Evolutionary conservation across 2,113 vertebrate genomes (phyloP), one percentile per base, ranked within the genome.

Genomic region (Cairina moschata): DNA sequence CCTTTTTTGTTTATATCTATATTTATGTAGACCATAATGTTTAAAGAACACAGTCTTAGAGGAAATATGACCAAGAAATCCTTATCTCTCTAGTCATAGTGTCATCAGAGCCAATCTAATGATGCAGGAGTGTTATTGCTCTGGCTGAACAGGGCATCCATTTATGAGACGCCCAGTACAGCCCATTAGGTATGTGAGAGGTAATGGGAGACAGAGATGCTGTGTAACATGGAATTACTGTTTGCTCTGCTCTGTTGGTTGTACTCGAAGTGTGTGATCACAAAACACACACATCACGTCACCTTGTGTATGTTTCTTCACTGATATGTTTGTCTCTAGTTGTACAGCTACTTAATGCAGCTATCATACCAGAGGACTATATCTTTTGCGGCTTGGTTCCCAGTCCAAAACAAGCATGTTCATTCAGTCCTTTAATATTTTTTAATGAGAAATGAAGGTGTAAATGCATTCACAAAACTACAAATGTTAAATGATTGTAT

Each of bases 181-280:
- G 83, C 52, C 71, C 78, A 88, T 94, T 93, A 95, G 69, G 67
- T 77, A 44, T 38, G 59, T 42, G 71, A 84, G 76, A 78, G 59
- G 48, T 4, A 55, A n/a, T 77, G 71, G 52, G 71, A 80, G 63
- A 55, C 17, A 11, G 34, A 91, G 88, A 34, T n/a, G 75, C 74
- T 66, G 48, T 26, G 48, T 48, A 83, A 81, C 60, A 81, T 23
- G 83, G 68, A 81, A 83, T 13, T 50, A 86, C 20, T 87, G 72
- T 96, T 95, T 95, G 52, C 86, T 91, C 72, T 86, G 83, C 71
- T 75, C 44, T 36, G 32, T 46, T 55, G 68, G 56, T 26, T 86
- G 29, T 58, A 66, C 0, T 0, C 54, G 55, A 66, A 87, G 86
- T 8, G 28, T 91, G 20, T 63, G 88, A 86, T 83, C 91, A 69